Conservation (phyloP, 2,888 invertebrate species). For the Drosophila silvestris region DNA sequence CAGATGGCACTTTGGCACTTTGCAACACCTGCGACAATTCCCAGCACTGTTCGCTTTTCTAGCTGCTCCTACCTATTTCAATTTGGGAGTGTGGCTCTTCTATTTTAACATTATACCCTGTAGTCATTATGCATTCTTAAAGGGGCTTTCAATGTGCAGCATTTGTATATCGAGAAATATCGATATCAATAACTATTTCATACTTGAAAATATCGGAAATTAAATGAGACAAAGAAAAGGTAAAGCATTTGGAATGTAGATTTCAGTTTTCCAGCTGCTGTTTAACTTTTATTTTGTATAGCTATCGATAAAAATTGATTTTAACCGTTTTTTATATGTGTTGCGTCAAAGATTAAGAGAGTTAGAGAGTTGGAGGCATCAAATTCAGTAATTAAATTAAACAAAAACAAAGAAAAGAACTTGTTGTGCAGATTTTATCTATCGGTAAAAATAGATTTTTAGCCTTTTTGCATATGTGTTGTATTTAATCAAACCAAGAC, state of each 20-base stretch:
- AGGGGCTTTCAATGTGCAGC: not conserved
- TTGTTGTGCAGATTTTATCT: not conserved
- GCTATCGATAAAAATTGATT: too few species aligned
- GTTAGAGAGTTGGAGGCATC: too few species aligned
- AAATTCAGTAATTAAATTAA: not conserved
- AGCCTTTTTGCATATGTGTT: too few species aligned
- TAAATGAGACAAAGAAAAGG: not conserved
- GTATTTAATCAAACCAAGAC: too few species aligned
- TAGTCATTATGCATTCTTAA: not conserved
- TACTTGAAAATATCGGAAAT: not conserved
- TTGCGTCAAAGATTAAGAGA: too few species aligned
- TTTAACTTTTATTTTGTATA: too few species aligned
- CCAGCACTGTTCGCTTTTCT: constrained; percentile 53
- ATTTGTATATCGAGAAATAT: not conserved
- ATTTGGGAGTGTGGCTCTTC: constrained; percentile 23
- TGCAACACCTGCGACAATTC: constrained; percentile 82
- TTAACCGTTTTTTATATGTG: too few species aligned
- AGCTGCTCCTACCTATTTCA: constrained; percentile 25
- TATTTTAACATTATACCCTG: constrained; percentile 26
- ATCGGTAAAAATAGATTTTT: too few species aligned
- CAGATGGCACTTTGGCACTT: constrained; percentile 70
- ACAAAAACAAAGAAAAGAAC: fast-evolving
- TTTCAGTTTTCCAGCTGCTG: not conserved
- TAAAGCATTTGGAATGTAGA: not conserved
- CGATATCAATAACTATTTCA: not conserved